phyloP scores from a whole-genome alignment of 2,797 vertebrate species.

The Sebastes steindachneri region DNA sequence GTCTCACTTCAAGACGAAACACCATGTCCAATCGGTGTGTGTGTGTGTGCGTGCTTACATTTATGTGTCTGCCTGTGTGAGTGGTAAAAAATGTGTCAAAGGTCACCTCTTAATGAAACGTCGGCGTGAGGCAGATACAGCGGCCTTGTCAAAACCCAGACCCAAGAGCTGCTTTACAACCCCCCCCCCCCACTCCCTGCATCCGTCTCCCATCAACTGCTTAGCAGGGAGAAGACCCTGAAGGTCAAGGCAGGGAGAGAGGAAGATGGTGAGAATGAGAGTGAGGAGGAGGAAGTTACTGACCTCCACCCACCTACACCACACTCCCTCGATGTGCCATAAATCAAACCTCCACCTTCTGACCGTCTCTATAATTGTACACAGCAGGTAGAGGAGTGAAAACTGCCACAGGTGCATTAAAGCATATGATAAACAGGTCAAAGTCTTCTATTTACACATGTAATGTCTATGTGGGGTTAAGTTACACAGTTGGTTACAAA shows the following conservation, averaged over 20 bases:
- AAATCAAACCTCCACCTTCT: constrained; percentile 48
- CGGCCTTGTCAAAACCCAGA: constrained; percentile 63
- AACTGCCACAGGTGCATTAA: constrained; percentile 26
- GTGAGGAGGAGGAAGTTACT: constrained; percentile 7
- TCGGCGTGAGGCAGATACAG: constrained; percentile 25
- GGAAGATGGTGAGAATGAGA: constrained; percentile 17
- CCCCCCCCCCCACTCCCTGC: background rate
- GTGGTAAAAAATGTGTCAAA: constrained; percentile 35
- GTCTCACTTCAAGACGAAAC: background rate
- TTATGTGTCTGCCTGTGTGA: constrained; percentile 10
- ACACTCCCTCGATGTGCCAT: constrained; percentile 12
- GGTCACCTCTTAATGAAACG: constrained; percentile 60
- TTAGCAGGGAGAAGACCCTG: constrained; percentile 38
- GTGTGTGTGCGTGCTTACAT: background rate
- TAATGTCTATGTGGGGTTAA: background rate
- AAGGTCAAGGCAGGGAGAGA: constrained; percentile 56
- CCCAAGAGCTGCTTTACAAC: constrained; percentile 40
- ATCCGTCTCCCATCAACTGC: constrained; percentile 37
- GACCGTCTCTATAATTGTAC: constrained; percentile 19
- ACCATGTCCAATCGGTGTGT: background rate
- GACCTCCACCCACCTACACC: constrained; percentile 40
- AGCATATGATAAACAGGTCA: background rate
- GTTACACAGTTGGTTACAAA: background rate
- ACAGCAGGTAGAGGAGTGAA: constrained; percentile 1
- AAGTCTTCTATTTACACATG: background rate